phyloP scores from a whole-genome alignment of 2,113 vertebrate genomes.

The Toxotes chatareus region DNA sequence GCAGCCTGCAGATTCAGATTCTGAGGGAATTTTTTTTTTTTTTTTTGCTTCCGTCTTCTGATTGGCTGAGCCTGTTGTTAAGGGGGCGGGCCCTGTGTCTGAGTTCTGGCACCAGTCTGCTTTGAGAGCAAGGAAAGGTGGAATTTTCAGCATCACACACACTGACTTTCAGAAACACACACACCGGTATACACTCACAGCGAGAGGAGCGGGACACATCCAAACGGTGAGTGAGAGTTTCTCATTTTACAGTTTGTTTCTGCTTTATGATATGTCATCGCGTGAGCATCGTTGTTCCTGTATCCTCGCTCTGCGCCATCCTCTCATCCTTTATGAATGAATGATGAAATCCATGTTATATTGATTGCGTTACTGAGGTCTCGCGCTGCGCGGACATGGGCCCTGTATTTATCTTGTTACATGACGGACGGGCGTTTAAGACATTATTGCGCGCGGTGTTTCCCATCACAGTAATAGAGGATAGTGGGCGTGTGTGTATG shows the following conservation, averaged over 20 bases:
- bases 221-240: slow-evolving; percentile 62
- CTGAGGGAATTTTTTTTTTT: neutral
- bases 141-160: slow-evolving; percentile 66
- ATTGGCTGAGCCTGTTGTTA: slow-evolving; percentile 59
- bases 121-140: slow-evolving; percentile 63
- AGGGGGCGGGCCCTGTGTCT: slow-evolving; percentile 54
- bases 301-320: slow-evolving; percentile 43
- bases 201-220: slow-evolving; percentile 44
- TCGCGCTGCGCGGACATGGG: slow-evolving; percentile 12
- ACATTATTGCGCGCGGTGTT: slow-evolving; percentile 15
- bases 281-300: neutral
- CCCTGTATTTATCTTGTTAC: slow-evolving; percentile 26
- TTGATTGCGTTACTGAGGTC: slow-evolving; percentile 11
- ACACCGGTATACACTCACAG: slow-evolving; percentile 1
- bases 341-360: slow-evolving; percentile 38
- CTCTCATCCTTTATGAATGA: neutral
- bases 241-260: neutral
- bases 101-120: slow-evolving; percentile 68
- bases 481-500: slow-evolving; percentile 65
- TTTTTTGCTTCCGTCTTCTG: neutral
- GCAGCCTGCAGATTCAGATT: slow-evolving; percentile 44
- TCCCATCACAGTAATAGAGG: slow-evolving; percentile 36
- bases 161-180: slow-evolving; percentile 35
- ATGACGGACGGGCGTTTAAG: neutral
- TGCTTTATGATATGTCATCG: slow-evolving; percentile 30